Evolutionary conservation across 2,113 vertebrate genomes (phyloP).

Genomic region (human): GRCh38 chr1:210835001-210835500

Average conservation of each 20-base stretch:
- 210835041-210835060: neutral
- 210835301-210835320: constrained; percentile 55
- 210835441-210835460: constrained; percentile 61
- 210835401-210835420: constrained; percentile 48
- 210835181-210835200: neutral
- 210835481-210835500: constrained; percentile 42
- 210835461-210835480: constrained; percentile 62
- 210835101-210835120: neutral
- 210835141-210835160: neutral
- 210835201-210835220: constrained; percentile 44
- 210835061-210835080: neutral
- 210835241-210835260: constrained; percentile 44
- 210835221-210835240: constrained; percentile 27
- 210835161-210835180: constrained; percentile 35
- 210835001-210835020: neutral
- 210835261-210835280: neutral
- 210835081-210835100: neutral
- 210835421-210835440: constrained; percentile 69
- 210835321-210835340: constrained; percentile 38
- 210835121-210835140: neutral
- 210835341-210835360: neutral
- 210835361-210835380: constrained; percentile 58
- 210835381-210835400: constrained; percentile 34
- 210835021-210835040: neutral
- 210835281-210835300: constrained; percentile 25